phyloP scores from a whole-genome alignment of 2,797 vertebrate species.

The Pseudotriccus pelzelni region DNA sequence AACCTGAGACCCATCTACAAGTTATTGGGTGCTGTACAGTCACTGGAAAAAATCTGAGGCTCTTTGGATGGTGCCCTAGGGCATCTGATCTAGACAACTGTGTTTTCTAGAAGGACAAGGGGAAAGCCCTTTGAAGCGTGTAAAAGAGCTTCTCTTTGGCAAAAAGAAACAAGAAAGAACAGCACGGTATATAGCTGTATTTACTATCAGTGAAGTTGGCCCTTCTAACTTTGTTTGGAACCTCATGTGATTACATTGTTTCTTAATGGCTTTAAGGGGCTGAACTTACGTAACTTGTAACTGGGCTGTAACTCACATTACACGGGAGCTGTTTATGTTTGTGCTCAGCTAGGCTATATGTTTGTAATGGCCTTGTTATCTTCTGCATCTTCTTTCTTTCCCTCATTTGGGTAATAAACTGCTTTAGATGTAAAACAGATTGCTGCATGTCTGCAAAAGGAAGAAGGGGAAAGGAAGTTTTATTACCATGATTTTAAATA shows the following conservation, averaged over 20 bases:
- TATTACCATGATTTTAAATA: not conserved
- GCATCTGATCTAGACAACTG: not conserved
- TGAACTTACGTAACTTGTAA: conserved; percentile 13
- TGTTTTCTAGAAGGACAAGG: not conserved
- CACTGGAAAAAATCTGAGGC: not conserved
- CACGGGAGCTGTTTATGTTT: not conserved
- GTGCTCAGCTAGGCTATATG: not conserved
- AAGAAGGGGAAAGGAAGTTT: not conserved
- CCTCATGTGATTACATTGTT: not conserved
- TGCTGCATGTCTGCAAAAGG: conserved; percentile 17
- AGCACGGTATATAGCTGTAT: not conserved
- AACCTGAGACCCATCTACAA: not conserved
- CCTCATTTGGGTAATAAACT: conserved; percentile 17
- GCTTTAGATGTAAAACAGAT: conserved; percentile 16
- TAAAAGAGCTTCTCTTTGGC: not conserved
- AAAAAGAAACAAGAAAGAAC: not conserved
- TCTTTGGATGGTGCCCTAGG: not conserved
- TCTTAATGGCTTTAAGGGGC: not conserved
- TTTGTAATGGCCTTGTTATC: conserved; percentile 18
- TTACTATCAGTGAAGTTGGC: not conserved
- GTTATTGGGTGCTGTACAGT: not conserved
- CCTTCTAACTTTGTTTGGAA: not conserved
- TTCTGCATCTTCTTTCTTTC: conserved; percentile 8
- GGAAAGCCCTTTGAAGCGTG: not conserved
- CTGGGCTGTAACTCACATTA: not conserved